Evolutionary conservation across 2,113 vertebrate genomes (phyloP).

Genomic region (Puffinus mauretanicus): DNA sequence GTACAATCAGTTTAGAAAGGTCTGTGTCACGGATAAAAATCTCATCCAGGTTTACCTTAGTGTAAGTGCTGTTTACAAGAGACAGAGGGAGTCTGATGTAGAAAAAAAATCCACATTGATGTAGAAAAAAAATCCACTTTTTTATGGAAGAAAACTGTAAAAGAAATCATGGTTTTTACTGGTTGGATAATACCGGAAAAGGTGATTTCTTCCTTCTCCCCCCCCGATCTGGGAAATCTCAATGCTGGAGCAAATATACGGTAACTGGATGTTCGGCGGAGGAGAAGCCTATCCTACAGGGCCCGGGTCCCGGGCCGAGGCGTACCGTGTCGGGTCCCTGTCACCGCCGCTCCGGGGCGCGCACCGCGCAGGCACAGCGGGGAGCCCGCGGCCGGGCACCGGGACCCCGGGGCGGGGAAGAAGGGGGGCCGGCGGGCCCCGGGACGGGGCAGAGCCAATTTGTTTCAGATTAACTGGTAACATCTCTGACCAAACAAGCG

Average conservation of each 20-base stretch:
- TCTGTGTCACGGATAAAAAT: not conserved
- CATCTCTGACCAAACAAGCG: constrained; percentile 10
- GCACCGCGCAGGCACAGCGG: too few relatives aligned
- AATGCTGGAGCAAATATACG: rapidly evolving
- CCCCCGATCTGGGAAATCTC: not conserved
- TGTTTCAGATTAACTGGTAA: constrained; percentile 43
- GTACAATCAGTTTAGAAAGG: not conserved
- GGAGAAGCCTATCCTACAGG: rapidly evolving
- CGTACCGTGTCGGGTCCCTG: rapidly evolving
- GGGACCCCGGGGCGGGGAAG: not conserved
- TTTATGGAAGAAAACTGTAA: not conserved
- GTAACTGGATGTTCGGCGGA: rapidly evolving
- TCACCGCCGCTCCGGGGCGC: too few relatives aligned
- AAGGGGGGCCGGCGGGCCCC: too few relatives aligned
- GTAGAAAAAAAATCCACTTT: not conserved
- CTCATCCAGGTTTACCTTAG: not conserved
- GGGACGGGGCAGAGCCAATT: not conserved
- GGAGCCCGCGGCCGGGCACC: not conserved
- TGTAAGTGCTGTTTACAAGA: not conserved
- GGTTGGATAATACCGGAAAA: not conserved
- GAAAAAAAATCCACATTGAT: too few relatives aligned
- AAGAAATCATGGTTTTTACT: not conserved
- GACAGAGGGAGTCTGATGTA: not conserved
- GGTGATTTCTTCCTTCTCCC: too few relatives aligned
- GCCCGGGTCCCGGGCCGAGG: rapidly evolving